Evolutionary conservation across 2,888 invertebrate species (phyloP), one percentile per base, ranked within the genome.

Genomic region (Druceiella hillmani): DNA sequence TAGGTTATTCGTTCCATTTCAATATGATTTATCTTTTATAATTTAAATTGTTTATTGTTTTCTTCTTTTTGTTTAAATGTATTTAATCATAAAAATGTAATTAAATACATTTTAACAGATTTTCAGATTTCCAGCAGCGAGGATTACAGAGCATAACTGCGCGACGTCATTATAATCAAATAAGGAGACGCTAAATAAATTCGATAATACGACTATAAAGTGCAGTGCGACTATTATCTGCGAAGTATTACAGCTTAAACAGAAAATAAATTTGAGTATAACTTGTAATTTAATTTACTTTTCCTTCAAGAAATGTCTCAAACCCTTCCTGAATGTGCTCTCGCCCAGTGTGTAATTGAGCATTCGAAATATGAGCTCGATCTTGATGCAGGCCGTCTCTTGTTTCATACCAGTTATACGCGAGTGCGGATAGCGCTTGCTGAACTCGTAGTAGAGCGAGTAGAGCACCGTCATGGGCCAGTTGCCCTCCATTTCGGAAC

Each of bases 351-450:
- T 88, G 50, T 83, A 84, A 56, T 89, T 85, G 55, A 95, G 78
- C 93, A 94, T 95, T 16, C 93, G 74, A 58, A 95, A 87, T 6
- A 93, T 69, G 20, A 87, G 61, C 55, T 86, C 86, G 2, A 82
- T 84, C 65, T 87, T 86, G 3, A 81, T 79, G 17, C 81, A 81
- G 1, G 78, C 75, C 0, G 83, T 83, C 57, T 87, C 86, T 50
- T 81, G 79, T 53, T 80, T 79, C 64, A 82, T 81, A 22, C 83
- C 85, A 1, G 83, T 83, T 45, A 81, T 83, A 40, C 84, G 76
- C 0, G 85, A 85, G 61, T 86, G 83, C 0, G 87, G 86, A 56
- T 82, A 82, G 2, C 83, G 68, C 54, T 86, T 86, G 52, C 85
- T 84, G 54, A 83, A 84, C 62, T 87, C 87, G 52, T 87, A 87